Base-by-base conservation (phyloP, 1,140 invertebrate genomes). In the Chrysopa pallens region DNA sequence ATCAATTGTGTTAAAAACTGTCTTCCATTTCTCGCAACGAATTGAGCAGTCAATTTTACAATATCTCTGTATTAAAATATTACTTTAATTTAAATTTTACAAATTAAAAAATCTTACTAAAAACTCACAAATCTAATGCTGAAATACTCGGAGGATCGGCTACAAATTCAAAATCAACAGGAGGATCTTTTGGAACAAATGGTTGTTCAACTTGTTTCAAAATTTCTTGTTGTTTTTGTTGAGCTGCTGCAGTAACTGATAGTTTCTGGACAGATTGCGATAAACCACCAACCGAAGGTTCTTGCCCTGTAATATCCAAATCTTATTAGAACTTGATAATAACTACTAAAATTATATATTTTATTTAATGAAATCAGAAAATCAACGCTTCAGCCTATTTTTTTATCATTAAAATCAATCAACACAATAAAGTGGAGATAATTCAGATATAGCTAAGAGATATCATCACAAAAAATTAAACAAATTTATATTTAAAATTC, bases 71-170 rank as follows among this genome's bases (percentile, higher is more conserved):
- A 37, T 44, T 39, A 36, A 43, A 46, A 37, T 35, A 36, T 42
- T 42, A 50, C 37, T 28, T 46, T 3, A 44, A 29, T 49, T 42
- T 46, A 46, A 46, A 17, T 29, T 48, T 48, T 45, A n/a, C n/a
- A n/a, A n/a, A n/a, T n/a, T n/a, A n/a, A n/a, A n/a, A n/a, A n/a
- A n/a, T n/a, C n/a, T n/a, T n/a, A 36, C 45, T 41, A 38, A 36
- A 48, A 39, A 71, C 76, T 70, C 70, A 90, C 74, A 99, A 69
- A 67, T 99, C 95, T 47, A 95, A 70, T 14, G 93, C 92, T n/a
- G 94, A 98, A 47, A 99, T 98, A 0, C 94, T 97, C 1, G 94
- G 92, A 6, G 95, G 94, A 67, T 99, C 95, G 23, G 90, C 90
- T 36, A 93, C 84, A 59, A 97, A 99, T 67, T 99, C 95, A 69